Conservation (phyloP, 2,888 invertebrate species). For the Nomada flava region DNA sequence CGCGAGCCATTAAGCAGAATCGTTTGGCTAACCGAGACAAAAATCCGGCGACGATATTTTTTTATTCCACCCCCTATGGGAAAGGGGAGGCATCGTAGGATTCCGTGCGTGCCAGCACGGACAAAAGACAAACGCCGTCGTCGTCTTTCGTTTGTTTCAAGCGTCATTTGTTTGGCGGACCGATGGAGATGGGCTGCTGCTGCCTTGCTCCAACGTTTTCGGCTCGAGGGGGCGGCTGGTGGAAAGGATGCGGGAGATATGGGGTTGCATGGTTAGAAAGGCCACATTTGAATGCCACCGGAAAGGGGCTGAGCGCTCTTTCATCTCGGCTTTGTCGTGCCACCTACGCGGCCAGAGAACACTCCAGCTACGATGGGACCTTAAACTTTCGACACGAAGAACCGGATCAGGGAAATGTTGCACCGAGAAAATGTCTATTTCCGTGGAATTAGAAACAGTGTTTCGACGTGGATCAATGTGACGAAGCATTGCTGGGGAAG, state of each 20-base stretch:
- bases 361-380: slow-evolving; percentile 44
- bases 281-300: slow-evolving; percentile 82
- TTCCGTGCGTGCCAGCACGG: slow-evolving; percentile 80
- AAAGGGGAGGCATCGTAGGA: slow-evolving; percentile 60
- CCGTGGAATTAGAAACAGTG: not conserved
- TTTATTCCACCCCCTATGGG: slow-evolving; percentile 59
- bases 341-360: slow-evolving; percentile 44
- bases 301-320: slow-evolving; percentile 75
- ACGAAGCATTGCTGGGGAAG: too few species aligned
- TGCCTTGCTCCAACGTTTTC: slow-evolving; percentile 15
- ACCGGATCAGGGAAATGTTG: slow-evolving; percentile 29
- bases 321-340: slow-evolving; percentile 76
- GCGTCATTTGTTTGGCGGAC: slow-evolving; percentile 83
- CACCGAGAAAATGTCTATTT: not conserved
- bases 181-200: slow-evolving; percentile 49
- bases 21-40: slow-evolving; percentile 84
- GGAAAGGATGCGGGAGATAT: slow-evolving; percentile 77
- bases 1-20: slow-evolving; percentile 83
- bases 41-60: slow-evolving; percentile 81
- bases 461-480: too few species aligned
- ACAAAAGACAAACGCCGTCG: slow-evolving; percentile 82
- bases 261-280: slow-evolving; percentile 77
- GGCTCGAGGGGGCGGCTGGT: slow-evolving; percentile 55
- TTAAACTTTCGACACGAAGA: slow-evolving; percentile 45
- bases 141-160: slow-evolving; percentile 84